Evolutionary conservation across 1,140 invertebrate genomes (phyloP).

Genomic region (Drosophila watanabei): DNA sequence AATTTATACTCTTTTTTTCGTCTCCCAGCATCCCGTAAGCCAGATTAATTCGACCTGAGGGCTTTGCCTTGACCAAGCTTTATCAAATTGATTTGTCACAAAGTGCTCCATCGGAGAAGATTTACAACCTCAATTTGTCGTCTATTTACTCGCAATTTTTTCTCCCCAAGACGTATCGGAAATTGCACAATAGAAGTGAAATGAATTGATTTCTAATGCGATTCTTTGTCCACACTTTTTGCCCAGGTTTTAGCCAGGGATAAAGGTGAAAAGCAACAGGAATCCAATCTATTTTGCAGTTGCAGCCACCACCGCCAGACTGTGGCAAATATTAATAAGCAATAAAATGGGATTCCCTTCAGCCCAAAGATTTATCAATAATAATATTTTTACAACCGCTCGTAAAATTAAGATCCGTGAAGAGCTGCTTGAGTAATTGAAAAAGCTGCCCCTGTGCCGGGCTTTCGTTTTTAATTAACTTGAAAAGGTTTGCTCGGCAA

Average conservation of each 20-base stretch:
- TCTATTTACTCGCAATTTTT: conserved; percentile 42
- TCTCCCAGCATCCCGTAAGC: neutral
- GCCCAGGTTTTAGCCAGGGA: neutral
- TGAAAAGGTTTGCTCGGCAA: conserved; percentile 64
- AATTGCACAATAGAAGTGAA: conserved; percentile 78
- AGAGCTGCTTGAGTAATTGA: conserved; percentile 64
- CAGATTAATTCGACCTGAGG: conserved; percentile 40
- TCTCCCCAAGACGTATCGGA: conserved; percentile 48
- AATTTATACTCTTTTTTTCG: conserved; percentile 1
- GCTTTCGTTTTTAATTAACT: conserved; percentile 73
- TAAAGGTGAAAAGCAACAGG: conserved; percentile 20
- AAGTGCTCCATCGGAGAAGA: conserved; percentile 54
- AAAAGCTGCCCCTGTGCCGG: conserved; percentile 20
- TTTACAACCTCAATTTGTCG: conserved; percentile 75
- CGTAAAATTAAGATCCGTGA: conserved; percentile 23
- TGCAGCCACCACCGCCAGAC: neutral
- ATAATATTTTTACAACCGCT: conserved; percentile 68
- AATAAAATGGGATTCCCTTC: conserved; percentile 36
- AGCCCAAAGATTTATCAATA: conserved; percentile 49
- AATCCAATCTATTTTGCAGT: conserved; percentile 68
- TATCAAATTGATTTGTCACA: conserved; percentile 59
- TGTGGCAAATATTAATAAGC: conserved; percentile 62
- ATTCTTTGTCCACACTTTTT: conserved; percentile 27
- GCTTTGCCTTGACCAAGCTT: conserved; percentile 30
- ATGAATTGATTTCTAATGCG: conserved; percentile 82